Evolutionary conservation across 2,113 vertebrate species (phyloP).

Genomic region (Sialia sialis): DNA sequence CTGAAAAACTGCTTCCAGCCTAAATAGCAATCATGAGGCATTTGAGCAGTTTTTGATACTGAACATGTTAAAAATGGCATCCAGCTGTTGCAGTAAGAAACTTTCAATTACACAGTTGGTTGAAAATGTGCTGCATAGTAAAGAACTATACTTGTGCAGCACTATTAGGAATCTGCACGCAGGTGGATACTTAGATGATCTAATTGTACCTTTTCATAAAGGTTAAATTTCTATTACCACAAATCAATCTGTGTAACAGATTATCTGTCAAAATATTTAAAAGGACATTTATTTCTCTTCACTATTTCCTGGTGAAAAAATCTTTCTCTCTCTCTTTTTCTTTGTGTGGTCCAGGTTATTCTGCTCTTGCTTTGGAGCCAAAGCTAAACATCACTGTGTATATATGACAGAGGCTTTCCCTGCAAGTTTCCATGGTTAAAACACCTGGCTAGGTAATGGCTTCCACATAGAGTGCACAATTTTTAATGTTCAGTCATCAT

Average conservation of each 20-base stretch:
- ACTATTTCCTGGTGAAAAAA: neutral
- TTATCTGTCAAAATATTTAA: neutral
- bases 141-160: neutral
- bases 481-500: neutral
- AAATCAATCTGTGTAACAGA: neutral
- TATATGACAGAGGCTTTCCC: neutral
- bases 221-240: neutral
- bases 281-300: neutral
- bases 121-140: neutral
- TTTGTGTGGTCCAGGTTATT: neutral
- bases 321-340: neutral
- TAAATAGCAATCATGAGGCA: constrained; percentile 32
- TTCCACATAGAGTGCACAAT: neutral
- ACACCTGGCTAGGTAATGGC: neutral
- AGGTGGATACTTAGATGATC: neutral
- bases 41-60: constrained; percentile 26
- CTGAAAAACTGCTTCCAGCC: constrained; percentile 13
- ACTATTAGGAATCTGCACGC: neutral
- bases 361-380: neutral
- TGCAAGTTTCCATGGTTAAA: neutral
- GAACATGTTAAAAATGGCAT: constrained; percentile 43
- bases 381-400: neutral
- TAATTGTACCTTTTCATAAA: neutral
- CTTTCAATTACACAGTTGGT: constrained; percentile 61
- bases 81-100: constrained; percentile 37